A percentile compares a stretch with the other conserved stretches of the same genome.
Conservation (phyloP, 1,140 invertebrate genomes). For the Philotrypesis tridentata region DNA sequence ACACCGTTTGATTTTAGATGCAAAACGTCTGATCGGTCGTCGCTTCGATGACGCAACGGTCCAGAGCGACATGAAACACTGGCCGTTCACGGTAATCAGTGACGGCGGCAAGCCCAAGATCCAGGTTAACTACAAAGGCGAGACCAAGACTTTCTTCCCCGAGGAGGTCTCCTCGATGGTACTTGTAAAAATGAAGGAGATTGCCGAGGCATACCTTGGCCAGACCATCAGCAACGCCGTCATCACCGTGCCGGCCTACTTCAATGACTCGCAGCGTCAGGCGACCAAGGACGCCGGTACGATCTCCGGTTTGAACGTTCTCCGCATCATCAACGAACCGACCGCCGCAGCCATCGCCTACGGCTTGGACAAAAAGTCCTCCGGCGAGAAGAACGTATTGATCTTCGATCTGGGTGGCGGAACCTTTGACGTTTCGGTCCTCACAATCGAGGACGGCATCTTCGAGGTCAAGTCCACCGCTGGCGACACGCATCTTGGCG, state of each 20-base stretch:
- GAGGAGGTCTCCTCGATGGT: slow-evolving; percentile 74
- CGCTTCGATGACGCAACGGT: slow-evolving; percentile 80
- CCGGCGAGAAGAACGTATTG: slow-evolving; percentile 67
- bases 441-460: slow-evolving; percentile 83
- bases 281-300: slow-evolving; percentile 84
- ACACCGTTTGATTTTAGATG: slow-evolving; percentile 61
- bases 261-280: slow-evolving; percentile 90
- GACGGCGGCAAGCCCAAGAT: slow-evolving; percentile 82
- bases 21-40: slow-evolving; percentile 74
- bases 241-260: slow-evolving; percentile 74
- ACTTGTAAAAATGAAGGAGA: slow-evolving; percentile 80
- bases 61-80: slow-evolving; percentile 84
- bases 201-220: slow-evolving; percentile 77
- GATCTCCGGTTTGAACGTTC: slow-evolving; percentile 79
- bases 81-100: slow-evolving; percentile 83
- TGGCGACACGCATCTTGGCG: slow-evolving; percentile 86
- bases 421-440: slow-evolving; percentile 78
- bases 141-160: slow-evolving; percentile 68
- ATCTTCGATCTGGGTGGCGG: slow-evolving; percentile 78
- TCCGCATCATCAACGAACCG: slow-evolving; percentile 88
- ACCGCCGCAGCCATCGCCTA: slow-evolving; percentile 81
- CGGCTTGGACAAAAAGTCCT: slow-evolving; percentile 77
- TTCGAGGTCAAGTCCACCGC: slow-evolving; percentile 81
- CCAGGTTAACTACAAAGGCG: slow-evolving; percentile 76
- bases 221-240: slow-evolving; percentile 69